Base-by-base conservation (phyloP, 1,140 invertebrate species). In the Conopomorpha cramerella region DNA sequence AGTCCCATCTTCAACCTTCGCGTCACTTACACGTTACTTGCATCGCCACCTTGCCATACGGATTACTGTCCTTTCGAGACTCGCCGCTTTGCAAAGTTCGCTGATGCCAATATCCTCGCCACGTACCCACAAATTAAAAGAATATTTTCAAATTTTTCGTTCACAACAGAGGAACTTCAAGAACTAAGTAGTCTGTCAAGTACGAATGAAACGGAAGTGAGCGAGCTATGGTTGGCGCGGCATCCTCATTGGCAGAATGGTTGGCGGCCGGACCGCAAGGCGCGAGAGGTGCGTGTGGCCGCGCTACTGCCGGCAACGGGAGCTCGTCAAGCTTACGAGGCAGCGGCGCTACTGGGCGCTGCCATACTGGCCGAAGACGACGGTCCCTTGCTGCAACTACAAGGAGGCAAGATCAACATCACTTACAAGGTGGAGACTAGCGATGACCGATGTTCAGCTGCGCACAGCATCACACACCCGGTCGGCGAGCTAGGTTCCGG, bases 371-470 rank as follows among this genome's bases (percentile, higher is more conserved):
- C 3, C 52, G 30, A 10, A 7, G 30, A 10, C 4, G 30, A 10
- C 4, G 12, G 30, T 16, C 8, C 14, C 3, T 10, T 15, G 8
- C 12, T 14, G 16, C 13, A 17, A 16, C 12, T 15, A 7, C 8
- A 17, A 29, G 1, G 35, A 17, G 1, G 34, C 48, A 8, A 32
- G 36, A 3, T 57, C 59, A n/a, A n/a, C n/a, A n/a, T n/a, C n/a
- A n/a, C n/a, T n/a, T n/a, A n/a, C 17, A 45, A 65, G 40, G 55
- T 57, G 16, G 58, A 68, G 34, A 39, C 53, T 3, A 50, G 49
- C 30, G 56, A 66, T 34, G 62, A 57, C 17, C 49, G 42, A 2
- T 72, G 67, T 30, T 49, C 51, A 6, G 54, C 56, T 6, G 37
- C 51, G 3, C 43, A 42, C 12, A 56, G 61, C 1, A 57, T 57